Evolutionary conservation across 2,797 vertebrate genomes (phyloP), one percentile per base, ranked within the genome.

Genomic region (Chelon auratus): DNA sequence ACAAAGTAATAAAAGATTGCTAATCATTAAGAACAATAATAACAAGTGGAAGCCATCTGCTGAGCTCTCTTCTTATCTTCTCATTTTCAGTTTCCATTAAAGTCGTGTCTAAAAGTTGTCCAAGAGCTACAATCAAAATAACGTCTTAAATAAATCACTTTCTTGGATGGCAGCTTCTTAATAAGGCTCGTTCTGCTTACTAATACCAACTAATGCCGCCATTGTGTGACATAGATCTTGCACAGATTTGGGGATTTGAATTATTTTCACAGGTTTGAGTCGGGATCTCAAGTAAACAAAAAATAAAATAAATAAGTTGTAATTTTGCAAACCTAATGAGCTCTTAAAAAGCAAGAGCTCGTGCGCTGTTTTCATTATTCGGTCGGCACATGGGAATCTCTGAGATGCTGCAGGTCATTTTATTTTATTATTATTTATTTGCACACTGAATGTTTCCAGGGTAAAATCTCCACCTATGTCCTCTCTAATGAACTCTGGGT

Each of bases 261-360:
- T 52, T 65, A 56, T 74, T 80, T 65, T 66, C 37, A 18, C 18
- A 26, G 36, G 40, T 48, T 42, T 64, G 47, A 80, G 51, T 68
- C 73, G 68, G 26, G 67, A 39, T 18, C n/a, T 42, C 14, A 42
- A 37, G 20, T 57, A 57, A 75, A 60, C 62, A 63, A 18, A 63
- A 54, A 13, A n/a, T 3, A 26, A 2, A 26, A 26, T 26, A 26
- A 47, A 51, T 45, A 72, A 59, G 20, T 0, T 75, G 26, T 9
- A 24, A 57, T 56, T 58, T 55, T 53, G 33, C 30, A 45, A 62
- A 56, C 10, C 58, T 51, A 84, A 88, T 73, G 59, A 82, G 59
- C 9, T 18, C 20, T 61, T 62, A 62, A 53, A n/a, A 33, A 64
- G 40, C 37, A 58, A 63, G 13, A 68, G 59, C 33, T 60, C 1